Evolutionary conservation across 2,797 vertebrate species (phyloP).

Genomic region (Helicolenus hilgendorfi): DNA sequence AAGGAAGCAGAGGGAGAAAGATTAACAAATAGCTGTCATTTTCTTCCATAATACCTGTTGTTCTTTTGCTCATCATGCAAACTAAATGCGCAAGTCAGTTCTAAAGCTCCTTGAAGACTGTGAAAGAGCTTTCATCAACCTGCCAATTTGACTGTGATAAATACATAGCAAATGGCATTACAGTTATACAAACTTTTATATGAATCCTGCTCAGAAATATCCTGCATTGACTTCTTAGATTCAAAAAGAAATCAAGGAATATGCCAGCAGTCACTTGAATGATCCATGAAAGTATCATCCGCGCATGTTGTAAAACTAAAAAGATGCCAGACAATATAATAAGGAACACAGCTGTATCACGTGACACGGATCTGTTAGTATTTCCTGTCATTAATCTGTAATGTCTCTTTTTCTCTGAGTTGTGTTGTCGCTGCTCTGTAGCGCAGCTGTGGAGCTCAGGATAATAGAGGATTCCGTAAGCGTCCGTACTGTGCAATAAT

Average conservation of each 20-base stretch:
- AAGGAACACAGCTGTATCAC: slow-evolving; percentile 9
- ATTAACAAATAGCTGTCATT: slow-evolving; percentile 18
- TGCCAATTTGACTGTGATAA: not conserved
- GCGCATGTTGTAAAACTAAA: not conserved
- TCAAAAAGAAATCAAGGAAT: not conserved
- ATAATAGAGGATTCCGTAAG: slow-evolving; percentile 72
- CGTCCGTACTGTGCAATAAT: slow-evolving; percentile 70
- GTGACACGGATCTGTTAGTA: slow-evolving; percentile 28
- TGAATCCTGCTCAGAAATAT: not conserved
- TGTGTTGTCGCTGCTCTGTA: slow-evolving; percentile 31
- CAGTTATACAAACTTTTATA: not conserved
- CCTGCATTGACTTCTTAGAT: not conserved
- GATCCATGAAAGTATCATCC: not conserved
- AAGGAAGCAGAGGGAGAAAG: slow-evolving; percentile 3
- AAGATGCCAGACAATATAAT: not conserved
- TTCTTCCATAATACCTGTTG: slow-evolving; percentile 24
- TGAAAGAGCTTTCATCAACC: not conserved
- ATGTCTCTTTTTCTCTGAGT: slow-evolving; percentile 48
- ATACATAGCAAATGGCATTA: not conserved
- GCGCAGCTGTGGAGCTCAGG: slow-evolving; percentile 60
- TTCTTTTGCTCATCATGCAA: slow-evolving; percentile 22
- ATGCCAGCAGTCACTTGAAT: not conserved
- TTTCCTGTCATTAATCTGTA: slow-evolving; percentile 54
- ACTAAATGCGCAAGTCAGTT: not conserved
- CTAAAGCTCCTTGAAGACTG: not conserved